phyloP scores from a whole-genome alignment of 2,888 invertebrate species.

The Lepetodrilus schrolli region DNA sequence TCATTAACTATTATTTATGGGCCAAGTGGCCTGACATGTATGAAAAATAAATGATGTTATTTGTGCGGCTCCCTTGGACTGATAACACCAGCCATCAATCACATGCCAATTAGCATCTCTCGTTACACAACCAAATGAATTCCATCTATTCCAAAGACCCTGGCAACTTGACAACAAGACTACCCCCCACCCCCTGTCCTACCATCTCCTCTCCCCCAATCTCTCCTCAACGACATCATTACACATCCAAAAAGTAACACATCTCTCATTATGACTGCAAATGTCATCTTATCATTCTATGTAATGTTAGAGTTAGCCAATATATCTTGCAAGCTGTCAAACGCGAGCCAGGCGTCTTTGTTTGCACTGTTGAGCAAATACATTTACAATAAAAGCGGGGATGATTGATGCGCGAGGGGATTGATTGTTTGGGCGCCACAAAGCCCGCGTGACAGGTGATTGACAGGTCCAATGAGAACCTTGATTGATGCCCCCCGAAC shows the following conservation, averaged over 20 bases:
- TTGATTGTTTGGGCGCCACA: constrained; percentile 72
- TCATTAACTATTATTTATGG: constrained; percentile 70
- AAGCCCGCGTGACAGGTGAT: constrained; percentile 70
- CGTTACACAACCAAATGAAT: constrained; percentile 54
- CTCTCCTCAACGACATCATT: constrained; percentile 35
- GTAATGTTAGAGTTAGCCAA: constrained; percentile 54
- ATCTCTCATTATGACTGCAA: constrained; percentile 36
- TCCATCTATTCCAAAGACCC: constrained; percentile 42
- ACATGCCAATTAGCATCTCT: constrained; percentile 68
- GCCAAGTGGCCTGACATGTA: constrained; percentile 66
- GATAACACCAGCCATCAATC: constrained; percentile 71
- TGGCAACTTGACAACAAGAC: constrained; percentile 35
- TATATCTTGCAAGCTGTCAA: constrained; percentile 61
- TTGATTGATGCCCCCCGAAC: constrained; percentile 71
- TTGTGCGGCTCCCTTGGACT: constrained; percentile 66
- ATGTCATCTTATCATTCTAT: constrained; percentile 50
- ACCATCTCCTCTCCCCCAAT: no score
- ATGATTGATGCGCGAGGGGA: constrained; percentile 71
- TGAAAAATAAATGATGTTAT: constrained; percentile 73
- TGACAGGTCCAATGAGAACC: constrained; percentile 70
- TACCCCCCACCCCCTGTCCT: no score
- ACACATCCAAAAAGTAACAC: constrained; percentile 41
- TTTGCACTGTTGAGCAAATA: constrained; percentile 72
- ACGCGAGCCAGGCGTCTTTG: constrained; percentile 64
- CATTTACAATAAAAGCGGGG: constrained; percentile 69